These are phyloP conservation scores for Rhimphoctona megacephalus DNA, from an alignment of 2,888 invertebrate genomes.

Conservation along the genomic window DNA sequence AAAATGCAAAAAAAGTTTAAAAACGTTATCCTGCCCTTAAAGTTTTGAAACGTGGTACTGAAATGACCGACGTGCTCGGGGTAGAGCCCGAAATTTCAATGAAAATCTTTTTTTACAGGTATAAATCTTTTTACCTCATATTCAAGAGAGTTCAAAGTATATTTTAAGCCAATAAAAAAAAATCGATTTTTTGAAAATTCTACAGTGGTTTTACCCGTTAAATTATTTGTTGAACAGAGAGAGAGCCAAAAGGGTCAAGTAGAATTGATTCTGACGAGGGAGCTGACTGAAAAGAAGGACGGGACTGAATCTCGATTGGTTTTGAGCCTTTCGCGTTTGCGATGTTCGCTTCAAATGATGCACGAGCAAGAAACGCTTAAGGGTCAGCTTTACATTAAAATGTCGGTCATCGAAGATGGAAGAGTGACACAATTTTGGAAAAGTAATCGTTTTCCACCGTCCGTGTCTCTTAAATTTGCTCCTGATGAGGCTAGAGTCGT, in stretches of 20 bases:
- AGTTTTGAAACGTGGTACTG: too few species aligned
- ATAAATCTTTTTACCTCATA: too few species aligned
- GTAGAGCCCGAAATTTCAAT: too few species aligned
- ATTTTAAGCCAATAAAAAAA: too few species aligned
- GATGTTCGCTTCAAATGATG: slow-evolving; percentile 90
- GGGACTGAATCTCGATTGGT: slow-evolving; percentile 88
- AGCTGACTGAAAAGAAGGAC: slow-evolving; percentile 87
- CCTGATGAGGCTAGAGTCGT: slow-evolving; percentile 88
- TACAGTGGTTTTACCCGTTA: too few species aligned
- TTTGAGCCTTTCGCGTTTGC: slow-evolving; percentile 87
- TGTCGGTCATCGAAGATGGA: slow-evolving; percentile 90
- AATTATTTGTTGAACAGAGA: slow-evolving; percentile 85
- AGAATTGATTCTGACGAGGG: slow-evolving; percentile 88
- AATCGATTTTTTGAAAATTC: too few species aligned
- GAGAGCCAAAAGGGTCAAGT: slow-evolving; percentile 90
- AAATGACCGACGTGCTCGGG: too few species aligned
- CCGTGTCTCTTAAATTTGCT: slow-evolving; percentile 92
- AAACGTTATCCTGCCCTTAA: too few species aligned
- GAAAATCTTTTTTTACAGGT: too few species aligned
- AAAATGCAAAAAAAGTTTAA: too few species aligned
- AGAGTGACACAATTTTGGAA: slow-evolving; percentile 88
- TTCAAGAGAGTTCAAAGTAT: too few species aligned
- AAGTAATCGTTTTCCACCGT: slow-evolving; percentile 90
- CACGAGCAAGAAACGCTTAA: slow-evolving; percentile 89
- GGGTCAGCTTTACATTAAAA: slow-evolving; percentile 92